Base-by-base conservation (phyloP, 2,113 vertebrate species). In the Paralichthys olivaceus region DNA sequence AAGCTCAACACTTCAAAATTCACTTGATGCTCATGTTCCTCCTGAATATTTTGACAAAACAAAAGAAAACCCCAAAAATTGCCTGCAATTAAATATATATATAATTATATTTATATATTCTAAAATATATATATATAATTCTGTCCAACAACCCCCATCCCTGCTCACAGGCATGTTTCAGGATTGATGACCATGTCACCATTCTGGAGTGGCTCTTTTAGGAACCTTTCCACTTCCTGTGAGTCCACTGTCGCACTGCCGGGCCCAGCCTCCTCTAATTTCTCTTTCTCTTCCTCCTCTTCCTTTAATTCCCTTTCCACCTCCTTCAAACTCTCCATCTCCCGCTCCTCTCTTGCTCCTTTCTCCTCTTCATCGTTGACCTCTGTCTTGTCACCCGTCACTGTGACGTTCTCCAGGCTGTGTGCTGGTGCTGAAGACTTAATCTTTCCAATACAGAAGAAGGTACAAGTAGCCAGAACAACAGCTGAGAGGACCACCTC, bases 401-500 rank as follows among this genome's bases (percentile, higher is more conserved):
- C 95, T 7, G 92, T 87, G 72, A 93, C 87, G 0, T 88, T 92
- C 87, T 96, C 95, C 14, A 95, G 89, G 76, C 93, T 94, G 65
- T 92, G 89, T 37, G 94, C 94, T 15, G 94, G 92, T 49, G 84
- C 82, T 0, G 92, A 84, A 4, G 92, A 22, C n/a, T 91, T 92
- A 1, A 7, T 49, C 73, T 77, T 96, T 83, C 88, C 91, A 68
- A 97, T 95, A 81, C 95, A 98, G 79, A 96, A 93, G 79, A 95
- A 91, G 85, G 96, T 98, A 78, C 96, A 96, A 43, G 93, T 63
- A 67, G 90, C 91, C 80, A 99, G 56, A 54, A 99, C 95, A 0
- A 98, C 62, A n/a, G 96, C 91, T 0, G 98, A 94, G 28, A 94
- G 85, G 67, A 95, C 80, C 40, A 99, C 97, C 93, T 98, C 96